Evolutionary conservation across 2,113 vertebrate species (phyloP).

Genomic region (Gnathonemus longibarbis): DNA sequence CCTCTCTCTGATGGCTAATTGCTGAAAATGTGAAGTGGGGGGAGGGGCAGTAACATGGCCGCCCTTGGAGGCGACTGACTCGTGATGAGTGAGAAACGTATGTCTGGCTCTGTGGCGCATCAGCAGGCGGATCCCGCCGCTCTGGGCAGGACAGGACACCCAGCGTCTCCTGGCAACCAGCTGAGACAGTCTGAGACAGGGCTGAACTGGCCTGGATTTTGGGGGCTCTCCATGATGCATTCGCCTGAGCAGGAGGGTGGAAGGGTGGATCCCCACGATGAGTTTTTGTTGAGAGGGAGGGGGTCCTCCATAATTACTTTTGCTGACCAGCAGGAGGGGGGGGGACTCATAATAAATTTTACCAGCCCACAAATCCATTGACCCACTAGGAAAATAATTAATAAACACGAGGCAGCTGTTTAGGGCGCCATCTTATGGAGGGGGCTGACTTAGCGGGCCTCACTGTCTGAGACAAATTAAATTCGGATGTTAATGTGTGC

Average conservation of each 20-base stretch:
- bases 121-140: neutral
- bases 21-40: neutral
- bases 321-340: neutral
- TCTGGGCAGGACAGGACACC: neutral
- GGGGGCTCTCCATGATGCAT: neutral
- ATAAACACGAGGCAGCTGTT: neutral
- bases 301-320: neutral
- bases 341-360: neutral
- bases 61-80: neutral
- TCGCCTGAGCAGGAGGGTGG: neutral
- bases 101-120: neutral
- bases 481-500: neutral
- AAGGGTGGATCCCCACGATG: neutral
- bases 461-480: neutral
- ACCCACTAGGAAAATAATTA: neutral
- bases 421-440: neutral
- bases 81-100: neutral
- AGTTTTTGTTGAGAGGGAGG: neutral
- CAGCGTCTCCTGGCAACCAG: neutral
- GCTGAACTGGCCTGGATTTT: neutral
- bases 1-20: neutral
- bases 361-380: neutral
- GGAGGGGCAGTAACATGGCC: neutral
- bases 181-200: neutral
- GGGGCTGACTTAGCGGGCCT: neutral